Evolutionary conservation across 1,140 invertebrate species (phyloP).

Genomic region (Zaprionus lachaisei): DNA sequence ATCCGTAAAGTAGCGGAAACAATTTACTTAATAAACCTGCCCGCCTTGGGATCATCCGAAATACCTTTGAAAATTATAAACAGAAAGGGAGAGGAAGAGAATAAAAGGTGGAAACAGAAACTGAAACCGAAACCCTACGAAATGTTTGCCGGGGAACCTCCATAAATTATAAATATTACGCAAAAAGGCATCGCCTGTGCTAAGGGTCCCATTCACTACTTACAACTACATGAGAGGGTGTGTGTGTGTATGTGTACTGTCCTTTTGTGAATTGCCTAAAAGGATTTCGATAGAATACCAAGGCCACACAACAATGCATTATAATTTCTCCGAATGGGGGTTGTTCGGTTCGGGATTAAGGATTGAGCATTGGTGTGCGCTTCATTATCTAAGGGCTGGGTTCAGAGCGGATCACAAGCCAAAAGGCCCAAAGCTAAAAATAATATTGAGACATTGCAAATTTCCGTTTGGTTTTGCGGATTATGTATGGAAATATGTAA

Average conservation of each 20-base stretch:
- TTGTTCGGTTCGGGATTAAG: conserved; percentile 12
- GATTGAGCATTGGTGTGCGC: conserved; percentile 1
- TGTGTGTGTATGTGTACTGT: conserved; percentile 4
- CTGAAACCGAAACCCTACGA: background rate
- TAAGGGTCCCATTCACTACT: conserved; percentile 31
- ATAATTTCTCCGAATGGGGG: conserved; percentile 32
- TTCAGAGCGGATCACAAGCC: conserved; percentile 20
- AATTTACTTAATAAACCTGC: conserved; percentile 67
- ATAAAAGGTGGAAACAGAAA: background rate
- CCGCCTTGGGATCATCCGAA: conserved; percentile 30
- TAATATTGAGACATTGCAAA: background rate
- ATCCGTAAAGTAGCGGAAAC: conserved; percentile 65
- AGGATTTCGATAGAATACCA: conserved; percentile 52
- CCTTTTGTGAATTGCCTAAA: conserved; percentile 56
- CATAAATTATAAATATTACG: conserved; percentile 70
- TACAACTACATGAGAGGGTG: conserved; percentile 42
- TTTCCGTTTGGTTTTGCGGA: conserved; percentile 4
- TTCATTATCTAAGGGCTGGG: conserved; percentile 12
- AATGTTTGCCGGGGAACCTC: conserved; percentile 42
- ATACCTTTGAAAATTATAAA: conserved; percentile 63
- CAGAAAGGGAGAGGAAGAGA: conserved; percentile 6
- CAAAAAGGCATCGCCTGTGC: conserved; percentile 46
- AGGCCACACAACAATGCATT: conserved; percentile 41
- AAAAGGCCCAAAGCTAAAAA: conserved; percentile 29
- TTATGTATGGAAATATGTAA: conserved; percentile 18